Base-by-base conservation (phyloP, 2,113 vertebrate genomes). In the Nannobrachium achirus region DNA sequence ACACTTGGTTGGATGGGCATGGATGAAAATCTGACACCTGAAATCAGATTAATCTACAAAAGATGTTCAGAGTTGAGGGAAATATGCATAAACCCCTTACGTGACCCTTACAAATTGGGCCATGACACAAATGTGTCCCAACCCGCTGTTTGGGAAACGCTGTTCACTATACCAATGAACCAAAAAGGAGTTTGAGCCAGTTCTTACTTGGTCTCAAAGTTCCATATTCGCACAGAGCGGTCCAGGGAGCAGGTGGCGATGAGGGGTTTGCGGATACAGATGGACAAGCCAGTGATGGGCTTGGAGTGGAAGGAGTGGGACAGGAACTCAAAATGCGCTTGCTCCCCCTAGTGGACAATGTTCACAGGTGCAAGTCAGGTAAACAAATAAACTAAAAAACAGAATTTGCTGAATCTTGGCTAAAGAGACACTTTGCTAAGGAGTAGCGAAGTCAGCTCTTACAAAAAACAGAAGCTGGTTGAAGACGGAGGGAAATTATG, bases 151-250 rank as follows among this genome's bases (percentile, higher is more conserved):
- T n/a, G n/a, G n/a, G n/a, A n/a, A n/a, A n/a, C n/a, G n/a, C n/a
- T n/a, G n/a, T n/a, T n/a, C n/a, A n/a, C n/a, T n/a, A n/a, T n/a
- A n/a, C 25, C 25, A 33, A 33, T 33, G 25, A 33, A 33, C 25
- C 25, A 33, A 33, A 33, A 33, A 33, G 25, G n/a, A n/a, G 25
- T 33, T 33, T 33, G 25, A 4, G 25, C 25, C 1, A 5, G 25
- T 33, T 72, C 90, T 90, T 95, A 99, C 98, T 95, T 98, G 0
- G 73, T 94, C 60, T 95, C 93, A 0, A 96, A 99, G 89, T 98
- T 98, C 97, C 98, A 99, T 87, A 99, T 93, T 79, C 94, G 95
- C 19, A 99, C 79, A 6, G 96, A 97, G 80, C 78, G 91, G 86
- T 99, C 98, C 83, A 95, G 70, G 42, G 97, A 98, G 83, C 96